A percentile compares a stretch with the other conserved stretches of the same genome.
Evolutionary conservation across 1,140 invertebrate genomes (phyloP).

Genomic region (Drosophila tristis): DNA sequence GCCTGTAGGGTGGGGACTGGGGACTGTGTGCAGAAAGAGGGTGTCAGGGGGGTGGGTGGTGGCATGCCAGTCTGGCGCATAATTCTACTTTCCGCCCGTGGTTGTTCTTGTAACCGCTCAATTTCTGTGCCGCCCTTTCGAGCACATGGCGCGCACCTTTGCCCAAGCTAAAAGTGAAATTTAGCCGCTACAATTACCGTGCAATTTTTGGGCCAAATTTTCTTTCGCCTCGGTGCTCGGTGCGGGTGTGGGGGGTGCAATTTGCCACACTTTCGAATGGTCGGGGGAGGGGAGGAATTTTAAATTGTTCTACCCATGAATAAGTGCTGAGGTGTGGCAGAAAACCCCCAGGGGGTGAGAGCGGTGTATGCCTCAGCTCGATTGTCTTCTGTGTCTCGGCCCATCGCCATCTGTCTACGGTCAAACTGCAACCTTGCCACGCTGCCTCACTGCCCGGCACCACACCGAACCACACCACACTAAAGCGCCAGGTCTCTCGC

Average conservation of each 20-base stretch:
- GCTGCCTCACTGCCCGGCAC: slow-evolving; percentile 34
- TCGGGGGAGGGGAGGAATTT: slow-evolving; percentile 51
- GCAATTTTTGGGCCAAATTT: slow-evolving; percentile 78
- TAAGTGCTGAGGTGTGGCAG: slow-evolving; percentile 76
- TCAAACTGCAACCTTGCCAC: slow-evolving; percentile 70
- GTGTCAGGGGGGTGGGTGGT: background rate
- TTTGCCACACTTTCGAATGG: slow-evolving; percentile 77
- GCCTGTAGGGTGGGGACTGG: background rate
- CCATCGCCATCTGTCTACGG: slow-evolving; percentile 53
- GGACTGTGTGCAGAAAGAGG: background rate
- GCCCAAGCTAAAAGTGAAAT: slow-evolving; percentile 74
- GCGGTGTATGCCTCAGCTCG: slow-evolving; percentile 21
- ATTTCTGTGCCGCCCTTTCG: slow-evolving; percentile 46
- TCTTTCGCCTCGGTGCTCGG: slow-evolving; percentile 40
- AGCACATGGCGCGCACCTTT: slow-evolving; percentile 51
- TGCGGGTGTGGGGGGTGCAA: slow-evolving; percentile 42
- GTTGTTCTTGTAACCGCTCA: slow-evolving; percentile 66
- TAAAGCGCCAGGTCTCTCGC: background rate
- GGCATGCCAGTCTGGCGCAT: slow-evolving; percentile 62
- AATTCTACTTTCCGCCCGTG: slow-evolving; percentile 57
- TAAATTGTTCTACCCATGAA: slow-evolving; percentile 63
- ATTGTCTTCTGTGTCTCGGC: slow-evolving; percentile 23
- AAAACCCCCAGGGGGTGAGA: slow-evolving; percentile 29
- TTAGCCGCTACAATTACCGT: slow-evolving; percentile 81
- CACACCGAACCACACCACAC: slow-evolving; percentile 2